Conservation (phyloP, 64 coral and sea anemone genomes). For the Astreopora myriophthalma region DNA sequence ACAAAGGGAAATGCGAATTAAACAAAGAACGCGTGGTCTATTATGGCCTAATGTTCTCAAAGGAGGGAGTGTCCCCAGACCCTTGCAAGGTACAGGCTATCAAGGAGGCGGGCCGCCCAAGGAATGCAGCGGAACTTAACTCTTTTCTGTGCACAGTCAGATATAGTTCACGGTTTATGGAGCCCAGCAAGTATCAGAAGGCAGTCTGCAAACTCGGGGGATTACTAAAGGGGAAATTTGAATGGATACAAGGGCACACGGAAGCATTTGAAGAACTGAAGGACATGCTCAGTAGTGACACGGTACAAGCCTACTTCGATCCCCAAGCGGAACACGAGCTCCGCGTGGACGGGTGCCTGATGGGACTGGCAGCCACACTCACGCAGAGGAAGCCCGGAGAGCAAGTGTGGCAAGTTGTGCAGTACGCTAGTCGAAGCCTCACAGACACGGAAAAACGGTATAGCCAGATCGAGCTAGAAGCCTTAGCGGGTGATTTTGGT, state of each 20-base stretch:
- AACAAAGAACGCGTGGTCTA: constrained; percentile 2
- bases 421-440: not conserved
- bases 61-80: constrained; percentile 27
- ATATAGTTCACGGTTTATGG: not conserved
- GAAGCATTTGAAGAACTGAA: not conserved
- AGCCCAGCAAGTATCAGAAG: not conserved
- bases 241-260: not conserved
- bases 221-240: not conserved
- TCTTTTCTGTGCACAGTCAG: too few species aligned
- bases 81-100: too few species aligned
- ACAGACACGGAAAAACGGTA: too few species aligned
- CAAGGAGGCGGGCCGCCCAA: too few species aligned
- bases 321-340: not conserved
- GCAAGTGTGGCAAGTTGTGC: not conserved
- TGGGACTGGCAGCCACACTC: not conserved
- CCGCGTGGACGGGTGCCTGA: not conserved
- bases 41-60: not conserved
- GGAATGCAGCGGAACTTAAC: too few species aligned
- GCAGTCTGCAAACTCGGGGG: not conserved
- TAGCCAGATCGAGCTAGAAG: too few species aligned
- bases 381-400: too few species aligned
- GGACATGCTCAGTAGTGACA: constrained; percentile 16
- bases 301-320: not conserved
- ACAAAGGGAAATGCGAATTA: constrained; percentile 29
- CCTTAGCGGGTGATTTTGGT: too few species aligned